phyloP scores from a whole-genome alignment of 2,888 invertebrate species.

The Drosophila neutralis region DNA sequence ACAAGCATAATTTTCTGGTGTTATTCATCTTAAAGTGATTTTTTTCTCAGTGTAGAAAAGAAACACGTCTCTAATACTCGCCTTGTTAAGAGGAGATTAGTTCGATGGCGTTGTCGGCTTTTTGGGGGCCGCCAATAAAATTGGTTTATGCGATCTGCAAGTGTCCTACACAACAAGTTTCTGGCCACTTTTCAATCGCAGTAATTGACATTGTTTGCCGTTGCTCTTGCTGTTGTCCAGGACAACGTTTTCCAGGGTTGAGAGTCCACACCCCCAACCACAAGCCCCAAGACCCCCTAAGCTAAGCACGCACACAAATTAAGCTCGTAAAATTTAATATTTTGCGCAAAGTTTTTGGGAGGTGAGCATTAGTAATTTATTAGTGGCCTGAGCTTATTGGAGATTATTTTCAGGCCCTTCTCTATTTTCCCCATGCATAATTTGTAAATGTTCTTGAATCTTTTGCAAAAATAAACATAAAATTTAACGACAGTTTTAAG shows the following conservation, averaged over 20 bases:
- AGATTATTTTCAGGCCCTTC: constrained; percentile 22
- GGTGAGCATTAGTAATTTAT: constrained; percentile 72
- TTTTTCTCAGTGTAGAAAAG: constrained; percentile 9
- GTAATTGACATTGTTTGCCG: constrained; percentile 73
- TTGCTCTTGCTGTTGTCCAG: constrained; percentile 49
- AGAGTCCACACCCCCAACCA: background rate
- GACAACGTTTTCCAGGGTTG: constrained; percentile 30
- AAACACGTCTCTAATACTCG: constrained; percentile 58
- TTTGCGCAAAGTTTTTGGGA: constrained; percentile 55
- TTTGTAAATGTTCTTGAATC: constrained; percentile 40
- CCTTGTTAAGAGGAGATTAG: constrained; percentile 77
- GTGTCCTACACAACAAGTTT: constrained; percentile 54
- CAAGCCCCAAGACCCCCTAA: constrained; percentile 26
- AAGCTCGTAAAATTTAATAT: constrained; percentile 81
- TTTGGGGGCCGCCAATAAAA: constrained; percentile 67
- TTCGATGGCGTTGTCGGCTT: constrained; percentile 61
- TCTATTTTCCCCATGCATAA: constrained; percentile 48
- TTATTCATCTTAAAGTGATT: background rate
- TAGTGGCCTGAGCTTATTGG: constrained; percentile 40
- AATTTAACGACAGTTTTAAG: constrained; percentile 63
- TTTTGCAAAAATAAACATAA: constrained; percentile 40
- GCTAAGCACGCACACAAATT: constrained; percentile 78
- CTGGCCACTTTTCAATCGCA: constrained; percentile 79
- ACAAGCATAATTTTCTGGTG: fast-evolving
- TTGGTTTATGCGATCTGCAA: constrained; percentile 66